Conservation (phyloP, 2,113 vertebrate species). For the Lophotis ruficrista region DNA sequence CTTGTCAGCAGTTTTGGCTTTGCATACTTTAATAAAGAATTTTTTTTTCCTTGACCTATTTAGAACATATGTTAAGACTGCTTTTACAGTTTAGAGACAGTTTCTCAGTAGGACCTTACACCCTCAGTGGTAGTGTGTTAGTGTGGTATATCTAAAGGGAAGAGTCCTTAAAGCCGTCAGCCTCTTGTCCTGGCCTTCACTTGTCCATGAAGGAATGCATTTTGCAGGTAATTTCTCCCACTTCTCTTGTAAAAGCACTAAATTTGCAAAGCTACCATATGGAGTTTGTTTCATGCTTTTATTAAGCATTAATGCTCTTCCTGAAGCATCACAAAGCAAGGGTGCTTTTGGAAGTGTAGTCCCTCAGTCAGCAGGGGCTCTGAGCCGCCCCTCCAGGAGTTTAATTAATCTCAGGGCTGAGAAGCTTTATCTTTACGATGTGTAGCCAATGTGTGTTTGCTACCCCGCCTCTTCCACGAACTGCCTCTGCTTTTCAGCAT, state of each 20-base stretch:
- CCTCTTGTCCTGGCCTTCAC: background rate
- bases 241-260: background rate
- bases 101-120: background rate
- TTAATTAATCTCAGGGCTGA: background rate
- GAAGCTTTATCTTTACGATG: background rate
- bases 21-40: background rate
- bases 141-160: background rate
- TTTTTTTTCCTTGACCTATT: background rate
- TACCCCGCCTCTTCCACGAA: background rate
- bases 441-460: background rate
- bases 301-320: background rate
- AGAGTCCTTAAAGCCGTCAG: background rate
- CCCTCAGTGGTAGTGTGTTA: accelerated
- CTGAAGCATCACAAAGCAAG: background rate
- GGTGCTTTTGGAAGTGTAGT: background rate
- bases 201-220: background rate
- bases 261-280: background rate
- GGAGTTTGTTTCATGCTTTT: background rate
- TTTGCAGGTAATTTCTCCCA: background rate
- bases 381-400: background rate
- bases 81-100: background rate
- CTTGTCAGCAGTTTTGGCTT: background rate
- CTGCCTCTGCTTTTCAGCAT: background rate
- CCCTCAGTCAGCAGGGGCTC: background rate
- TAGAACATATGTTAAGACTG: background rate